Evolutionary conservation across 2,888 invertebrate genomes (phyloP).

Genomic region (Achlya flavicornis): DNA sequence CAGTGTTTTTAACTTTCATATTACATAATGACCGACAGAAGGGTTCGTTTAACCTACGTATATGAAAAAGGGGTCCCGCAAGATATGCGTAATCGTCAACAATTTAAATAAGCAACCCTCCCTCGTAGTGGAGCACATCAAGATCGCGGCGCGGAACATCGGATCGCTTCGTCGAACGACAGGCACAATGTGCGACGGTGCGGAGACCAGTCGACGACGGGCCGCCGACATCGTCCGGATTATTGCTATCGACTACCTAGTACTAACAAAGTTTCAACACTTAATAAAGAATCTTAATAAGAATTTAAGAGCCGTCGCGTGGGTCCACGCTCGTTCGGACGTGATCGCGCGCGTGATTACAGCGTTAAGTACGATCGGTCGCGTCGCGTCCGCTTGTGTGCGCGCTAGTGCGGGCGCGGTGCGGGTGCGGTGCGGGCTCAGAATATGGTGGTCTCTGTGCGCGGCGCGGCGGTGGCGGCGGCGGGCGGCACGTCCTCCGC

Average conservation of each 20-base stretch:
- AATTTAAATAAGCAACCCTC: constrained; percentile 43
- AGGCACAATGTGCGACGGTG: constrained; percentile 52
- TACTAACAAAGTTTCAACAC: constrained; percentile 66
- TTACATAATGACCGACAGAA: constrained; percentile 32
- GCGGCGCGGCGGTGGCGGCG: constrained; percentile 73
- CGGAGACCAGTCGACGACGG: constrained; percentile 20
- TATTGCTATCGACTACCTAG: constrained; percentile 72
- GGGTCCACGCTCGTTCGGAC: constrained; percentile 31
- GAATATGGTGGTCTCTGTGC: constrained; percentile 77
- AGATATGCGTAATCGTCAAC: constrained; percentile 50
- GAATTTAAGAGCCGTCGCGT: constrained; percentile 52
- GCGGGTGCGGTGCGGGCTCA: constrained; percentile 43
- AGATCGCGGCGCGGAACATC: constrained; percentile 28
- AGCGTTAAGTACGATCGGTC: constrained; percentile 59
- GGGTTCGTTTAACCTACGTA: constrained; percentile 46
- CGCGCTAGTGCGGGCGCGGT: constrained; percentile 32
- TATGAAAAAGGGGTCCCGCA: constrained; percentile 49
- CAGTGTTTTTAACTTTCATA: constrained; percentile 51
- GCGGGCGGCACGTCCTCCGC: constrained; percentile 80
- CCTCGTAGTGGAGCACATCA: constrained; percentile 7
- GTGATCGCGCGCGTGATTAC: constrained; percentile 48
- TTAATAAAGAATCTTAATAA: constrained; percentile 65
- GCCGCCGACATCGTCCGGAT: constrained; percentile 46
- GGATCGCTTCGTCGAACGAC: constrained; percentile 37
- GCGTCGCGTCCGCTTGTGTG: neutral